These are phyloP conservation scores for Phataginus tetradactyla DNA, from an alignment of 2,797 vertebrate species.

Conservation along the genomic window DNA sequence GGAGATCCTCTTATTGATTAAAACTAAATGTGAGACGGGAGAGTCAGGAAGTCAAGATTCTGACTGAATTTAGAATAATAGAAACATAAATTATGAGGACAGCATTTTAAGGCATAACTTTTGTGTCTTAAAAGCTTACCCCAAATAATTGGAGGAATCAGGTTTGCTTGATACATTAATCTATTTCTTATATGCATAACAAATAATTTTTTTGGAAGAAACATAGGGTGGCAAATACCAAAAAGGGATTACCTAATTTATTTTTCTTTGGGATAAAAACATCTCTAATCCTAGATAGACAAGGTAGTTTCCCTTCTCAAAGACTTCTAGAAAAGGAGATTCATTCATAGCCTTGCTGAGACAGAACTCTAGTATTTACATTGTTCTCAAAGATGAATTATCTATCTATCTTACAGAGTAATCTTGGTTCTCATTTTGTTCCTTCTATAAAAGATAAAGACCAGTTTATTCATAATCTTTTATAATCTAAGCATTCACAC, in stretches of 20 bases:
- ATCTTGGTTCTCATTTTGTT: neutral
- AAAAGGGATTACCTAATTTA: neutral
- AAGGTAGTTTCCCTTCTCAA: neutral
- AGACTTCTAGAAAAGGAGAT: constrained; percentile 48
- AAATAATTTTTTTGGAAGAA: neutral
- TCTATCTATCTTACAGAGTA: neutral
- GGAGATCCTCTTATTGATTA: neutral
- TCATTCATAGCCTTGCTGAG: neutral
- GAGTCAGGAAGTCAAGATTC: constrained; percentile 6
- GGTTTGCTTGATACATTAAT: neutral
- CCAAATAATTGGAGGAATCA: neutral
- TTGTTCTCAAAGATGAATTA: constrained; percentile 32
- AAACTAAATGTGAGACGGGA: neutral
- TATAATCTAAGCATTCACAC: neutral
- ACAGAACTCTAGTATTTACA: neutral
- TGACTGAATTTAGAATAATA: neutral
- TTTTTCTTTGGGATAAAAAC: constrained; percentile 19
- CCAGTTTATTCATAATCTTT: neutral
- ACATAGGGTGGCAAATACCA: neutral
- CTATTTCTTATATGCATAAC: neutral
- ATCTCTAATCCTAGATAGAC: neutral
- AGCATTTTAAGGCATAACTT: neutral
- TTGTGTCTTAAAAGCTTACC: neutral
- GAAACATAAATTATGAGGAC: neutral
- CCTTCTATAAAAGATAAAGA: neutral